Evolutionary conservation across 2,888 invertebrate species (phyloP), one percentile per base, ranked within the genome.

Genomic region (Melanotus villosus): DNA sequence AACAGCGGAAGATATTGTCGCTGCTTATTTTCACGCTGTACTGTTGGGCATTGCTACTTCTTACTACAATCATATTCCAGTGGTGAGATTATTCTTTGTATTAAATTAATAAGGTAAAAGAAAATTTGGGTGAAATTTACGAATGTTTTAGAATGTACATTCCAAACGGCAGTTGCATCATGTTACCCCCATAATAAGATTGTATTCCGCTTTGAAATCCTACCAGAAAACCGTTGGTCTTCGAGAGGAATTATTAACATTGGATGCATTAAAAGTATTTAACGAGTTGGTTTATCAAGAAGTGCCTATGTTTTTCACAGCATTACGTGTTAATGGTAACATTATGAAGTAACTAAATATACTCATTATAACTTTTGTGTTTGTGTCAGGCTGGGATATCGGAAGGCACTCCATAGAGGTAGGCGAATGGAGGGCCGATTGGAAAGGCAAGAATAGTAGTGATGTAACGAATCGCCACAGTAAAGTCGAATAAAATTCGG

Each of bases 21-120:
- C 89, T 78, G 90, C 90, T 3, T 93, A 92, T 80, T 91, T 91
- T 75, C 90, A 93, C 78, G 91, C 92, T 3, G 87, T 90, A 21
- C 80, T 92, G 60, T 84, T 89, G 16, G 88, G 86, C 54, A 76
- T 86, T 54, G 83, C 81, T 12, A 82, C 84, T 16, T 81, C 80
- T 67, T 76, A 81, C 56, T 82, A 81, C 57, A 84, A 84, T 64
- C 72, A 80, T 45, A 73, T 80, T n/a, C 69, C 76, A 34, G 68
- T 83, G 74, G 84, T 84, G 78, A 79, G 79, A 32, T 34, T 32
- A 54, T 10, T 21, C 7, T 23, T 12, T 54, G 4, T 1, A 10
- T 32, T 32, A 32, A 32, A 10, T 26, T 6, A 3, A 5, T 6
- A 5, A 26, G 26, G 3, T 26, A 26, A 26, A 26, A 26, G 3